Percentiles rank a stretch among this genome's conserved stretches.
Conservation (phyloP, 2,888 invertebrate species). For the Dendrolimus pini region DNA sequence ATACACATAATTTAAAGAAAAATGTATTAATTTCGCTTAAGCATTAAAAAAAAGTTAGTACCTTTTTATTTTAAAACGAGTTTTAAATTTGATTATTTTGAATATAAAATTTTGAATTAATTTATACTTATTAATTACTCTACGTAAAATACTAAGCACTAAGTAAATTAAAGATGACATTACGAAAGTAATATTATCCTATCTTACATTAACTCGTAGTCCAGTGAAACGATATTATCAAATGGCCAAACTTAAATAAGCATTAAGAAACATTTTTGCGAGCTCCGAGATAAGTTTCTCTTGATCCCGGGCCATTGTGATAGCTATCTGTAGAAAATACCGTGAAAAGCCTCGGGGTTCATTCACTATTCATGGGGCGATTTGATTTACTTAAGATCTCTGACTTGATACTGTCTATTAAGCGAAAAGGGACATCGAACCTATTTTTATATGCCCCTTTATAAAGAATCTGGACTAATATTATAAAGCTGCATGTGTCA, state of each 20-base stretch:
- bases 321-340: constrained; percentile 66
- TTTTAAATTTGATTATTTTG: too few species aligned
- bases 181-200: too few species aligned
- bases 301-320: constrained; percentile 72
- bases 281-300: constrained; percentile 63
- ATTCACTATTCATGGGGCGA: constrained; percentile 73
- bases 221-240: constrained; percentile 44
- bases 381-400: constrained; percentile 77
- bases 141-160: too few species aligned
- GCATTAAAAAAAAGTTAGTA: too few species aligned
- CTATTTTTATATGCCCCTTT: constrained; percentile 9
- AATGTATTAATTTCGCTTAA: too few species aligned
- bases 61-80: too few species aligned
- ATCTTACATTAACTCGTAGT: not conserved
- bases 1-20: too few species aligned
- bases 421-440: constrained; percentile 30
- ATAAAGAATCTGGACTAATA: not conserved
- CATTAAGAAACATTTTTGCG: constrained; percentile 71
- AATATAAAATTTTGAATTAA: too few species aligned
- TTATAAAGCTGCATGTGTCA: too few species aligned
- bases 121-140: too few species aligned
- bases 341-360: constrained; percentile 64
- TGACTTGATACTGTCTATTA: constrained; percentile 68
- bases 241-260: constrained; percentile 66
- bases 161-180: too few species aligned